phyloP scores from a whole-genome alignment of 2,888 invertebrate genomes.

The Drosophila longiperda region DNA sequence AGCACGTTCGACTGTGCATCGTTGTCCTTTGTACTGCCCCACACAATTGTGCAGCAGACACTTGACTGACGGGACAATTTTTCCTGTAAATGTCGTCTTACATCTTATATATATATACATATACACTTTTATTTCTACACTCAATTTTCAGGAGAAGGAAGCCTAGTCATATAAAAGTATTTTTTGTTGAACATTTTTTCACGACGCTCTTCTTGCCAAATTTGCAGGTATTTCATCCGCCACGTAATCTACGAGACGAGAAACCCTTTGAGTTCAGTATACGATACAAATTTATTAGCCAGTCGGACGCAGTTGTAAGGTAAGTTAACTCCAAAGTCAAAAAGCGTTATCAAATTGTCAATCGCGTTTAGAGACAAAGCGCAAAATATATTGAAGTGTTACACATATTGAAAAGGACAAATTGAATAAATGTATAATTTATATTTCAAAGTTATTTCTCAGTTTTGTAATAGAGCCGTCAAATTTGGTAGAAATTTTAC shows the following conservation, averaged over 20 bases:
- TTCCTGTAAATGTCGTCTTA: conserved; percentile 19
- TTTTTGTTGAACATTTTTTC: background rate
- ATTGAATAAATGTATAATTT: background rate
- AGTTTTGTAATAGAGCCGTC: background rate
- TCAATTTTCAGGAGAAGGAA: conserved; percentile 34
- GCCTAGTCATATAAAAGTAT: background rate
- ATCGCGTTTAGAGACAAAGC: too few relatives aligned
- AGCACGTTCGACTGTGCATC: background rate
- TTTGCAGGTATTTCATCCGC: conserved; percentile 86
- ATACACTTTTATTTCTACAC: conserved; percentile 29
- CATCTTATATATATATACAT: background rate
- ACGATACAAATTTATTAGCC: conserved; percentile 92
- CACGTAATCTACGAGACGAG: conserved; percentile 88
- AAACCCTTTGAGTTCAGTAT: conserved; percentile 92
- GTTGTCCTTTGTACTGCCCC: conserved; percentile 30
- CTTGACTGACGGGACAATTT: conserved; percentile 29
- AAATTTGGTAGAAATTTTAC: background rate
- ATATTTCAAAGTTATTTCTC: background rate
- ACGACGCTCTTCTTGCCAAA: background rate
- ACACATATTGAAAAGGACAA: background rate
- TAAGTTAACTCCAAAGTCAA: conserved; percentile 75
- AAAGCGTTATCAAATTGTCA: conserved; percentile 16
- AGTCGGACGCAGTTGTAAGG: conserved; percentile 91
- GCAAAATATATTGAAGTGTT: background rate
- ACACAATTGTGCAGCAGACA: conserved; percentile 21